These are phyloP conservation scores for Scleropages formosus DNA, from an alignment of 2,797 vertebrate species.

Conservation along the genomic window DNA sequence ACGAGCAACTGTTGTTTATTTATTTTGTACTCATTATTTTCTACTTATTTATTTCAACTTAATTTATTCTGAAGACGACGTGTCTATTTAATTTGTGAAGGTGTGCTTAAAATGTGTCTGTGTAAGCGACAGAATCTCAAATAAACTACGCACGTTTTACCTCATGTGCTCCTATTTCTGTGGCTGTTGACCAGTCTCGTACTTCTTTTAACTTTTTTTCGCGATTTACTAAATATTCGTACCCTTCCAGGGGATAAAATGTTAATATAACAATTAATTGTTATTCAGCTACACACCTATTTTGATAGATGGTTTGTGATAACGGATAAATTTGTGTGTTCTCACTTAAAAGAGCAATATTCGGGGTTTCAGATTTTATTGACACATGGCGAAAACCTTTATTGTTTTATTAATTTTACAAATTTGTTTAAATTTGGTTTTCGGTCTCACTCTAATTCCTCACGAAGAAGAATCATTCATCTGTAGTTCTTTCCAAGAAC, in stretches of 20 bases:
- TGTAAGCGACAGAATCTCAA: slow-evolving; percentile 85
- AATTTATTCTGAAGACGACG: slow-evolving; percentile 63
- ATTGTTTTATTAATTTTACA: too few species aligned
- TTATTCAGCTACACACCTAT: background rate
- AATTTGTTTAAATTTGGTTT: too few species aligned
- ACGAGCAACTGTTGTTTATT: slow-evolving; percentile 62
- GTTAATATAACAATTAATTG: background rate
- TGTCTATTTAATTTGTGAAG: slow-evolving; percentile 72
- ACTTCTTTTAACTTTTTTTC: background rate
- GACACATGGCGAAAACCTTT: too few species aligned
- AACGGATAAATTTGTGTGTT: background rate
- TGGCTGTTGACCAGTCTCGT: background rate
- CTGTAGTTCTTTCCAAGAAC: too few species aligned
- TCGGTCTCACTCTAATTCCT: too few species aligned
- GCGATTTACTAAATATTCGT: background rate
- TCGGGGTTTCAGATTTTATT: too few species aligned
- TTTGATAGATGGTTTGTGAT: background rate
- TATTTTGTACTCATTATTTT: slow-evolving; percentile 54
- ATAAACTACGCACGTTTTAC: slow-evolving; percentile 94
- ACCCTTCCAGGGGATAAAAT: background rate
- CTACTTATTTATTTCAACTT: slow-evolving; percentile 60
- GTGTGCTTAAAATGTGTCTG: slow-evolving; percentile 81
- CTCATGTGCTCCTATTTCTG: slow-evolving; percentile 53
- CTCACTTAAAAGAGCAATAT: too few species aligned
- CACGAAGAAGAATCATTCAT: too few species aligned